Evolutionary conservation across 2,888 invertebrate genomes (phyloP), one percentile per base, ranked within the genome.

Genomic region (Thera obeliscata): DNA sequence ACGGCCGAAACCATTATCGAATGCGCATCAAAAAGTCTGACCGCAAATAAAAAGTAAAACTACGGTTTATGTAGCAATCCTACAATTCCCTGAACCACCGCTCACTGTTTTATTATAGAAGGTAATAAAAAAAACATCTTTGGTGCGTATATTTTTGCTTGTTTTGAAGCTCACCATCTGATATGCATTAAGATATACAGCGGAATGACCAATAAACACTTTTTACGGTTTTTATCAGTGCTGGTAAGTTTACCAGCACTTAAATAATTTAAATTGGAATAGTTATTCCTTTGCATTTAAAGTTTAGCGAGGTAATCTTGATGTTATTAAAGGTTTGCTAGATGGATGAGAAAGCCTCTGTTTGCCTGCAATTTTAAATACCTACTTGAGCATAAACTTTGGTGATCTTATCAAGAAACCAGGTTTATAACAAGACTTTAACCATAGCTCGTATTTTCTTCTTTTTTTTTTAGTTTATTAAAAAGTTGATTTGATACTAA

Each of bases 151-250:
- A 52, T 38, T 60, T 72, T 75, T 74, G 72, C 76, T 77, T 75
- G 75, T 76, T 77, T 73, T 70, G 74, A 76, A 77, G 61, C 64
- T 72, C 61, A 60, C 64, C 69, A 70, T 75, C 73, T 70, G 72
- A 76, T 76, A 73, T 72, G 64, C 69, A 73, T 73, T 73, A 74
- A 70, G 71, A 61, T 71, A 74, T 72, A 81, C 80, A 77, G 79
- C 74, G 71, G 75, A 66, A 68, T 63, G 60, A 65, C 61, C 69
- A 72, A 78, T 81, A 81, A 83, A 82, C 63, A 49, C 43, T 56
- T 59, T 12, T 43, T 56, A 58, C 50, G 38, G 33, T 41, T 48
- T 56, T 56, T 36, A 52, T 52, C 52, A 33, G 33, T 8, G 43
- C 12, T 41, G 36, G 61, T 55, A 46, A 55, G 22, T 22, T 22